Evolutionary conservation across 2,113 vertebrate genomes (phyloP).

Genomic region (Actinemys pallida): DNA sequence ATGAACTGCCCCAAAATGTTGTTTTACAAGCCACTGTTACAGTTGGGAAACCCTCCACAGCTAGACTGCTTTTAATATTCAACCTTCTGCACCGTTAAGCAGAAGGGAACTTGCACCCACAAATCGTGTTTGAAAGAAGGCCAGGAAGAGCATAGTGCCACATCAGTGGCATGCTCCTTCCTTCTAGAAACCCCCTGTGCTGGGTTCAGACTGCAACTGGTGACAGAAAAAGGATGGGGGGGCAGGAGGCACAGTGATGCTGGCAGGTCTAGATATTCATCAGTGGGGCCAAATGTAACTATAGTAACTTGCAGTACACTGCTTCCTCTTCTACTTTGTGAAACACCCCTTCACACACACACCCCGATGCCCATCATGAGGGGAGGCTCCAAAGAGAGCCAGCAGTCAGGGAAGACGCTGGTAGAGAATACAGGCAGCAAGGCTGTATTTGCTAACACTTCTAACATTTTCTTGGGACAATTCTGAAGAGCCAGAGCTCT

Average conservation of each 20-base stretch:
- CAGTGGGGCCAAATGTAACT: background rate
- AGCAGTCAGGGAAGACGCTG: background rate
- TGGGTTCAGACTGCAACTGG: background rate
- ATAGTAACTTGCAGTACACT: background rate
- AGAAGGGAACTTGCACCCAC: too few species aligned
- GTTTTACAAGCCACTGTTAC: background rate
- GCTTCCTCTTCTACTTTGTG: background rate
- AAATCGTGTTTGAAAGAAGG: background rate
- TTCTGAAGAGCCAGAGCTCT: background rate
- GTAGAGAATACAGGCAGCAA: background rate
- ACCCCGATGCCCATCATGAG: background rate
- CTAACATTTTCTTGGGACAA: background rate
- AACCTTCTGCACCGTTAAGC: background rate
- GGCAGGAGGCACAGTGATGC: background rate
- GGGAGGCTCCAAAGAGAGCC: background rate
- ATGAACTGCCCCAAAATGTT: background rate
- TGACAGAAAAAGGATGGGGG: background rate
- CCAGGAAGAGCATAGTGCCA: background rate
- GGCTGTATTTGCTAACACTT: background rate
- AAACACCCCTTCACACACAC: background rate
- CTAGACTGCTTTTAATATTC: background rate
- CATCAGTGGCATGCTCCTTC: rapidly evolving
- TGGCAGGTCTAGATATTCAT: background rate
- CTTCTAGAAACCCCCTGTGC: background rate
- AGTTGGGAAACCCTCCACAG: background rate